Evolutionary conservation across 2,888 invertebrate species (phyloP).

Genomic region (Oxyteleia sp.): DNA sequence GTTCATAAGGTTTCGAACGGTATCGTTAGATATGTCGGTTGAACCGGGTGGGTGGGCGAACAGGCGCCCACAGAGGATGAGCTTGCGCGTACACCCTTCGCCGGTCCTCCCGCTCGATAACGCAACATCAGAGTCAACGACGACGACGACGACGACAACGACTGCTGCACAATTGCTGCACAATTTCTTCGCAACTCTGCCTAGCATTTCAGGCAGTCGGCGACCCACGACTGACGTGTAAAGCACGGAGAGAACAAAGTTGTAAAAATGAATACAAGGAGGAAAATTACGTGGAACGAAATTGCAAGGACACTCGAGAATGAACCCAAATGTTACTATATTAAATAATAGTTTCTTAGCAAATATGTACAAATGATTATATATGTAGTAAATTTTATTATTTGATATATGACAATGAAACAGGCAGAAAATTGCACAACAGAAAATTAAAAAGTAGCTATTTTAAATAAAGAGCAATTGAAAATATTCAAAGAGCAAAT

Average conservation of each 20-base stretch:
- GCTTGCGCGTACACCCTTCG: constrained; percentile 46
- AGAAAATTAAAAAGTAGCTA: too few species aligned
- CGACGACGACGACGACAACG: constrained; percentile 39
- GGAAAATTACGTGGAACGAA: too few species aligned
- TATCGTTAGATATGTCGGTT: constrained; percentile 41
- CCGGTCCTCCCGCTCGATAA: constrained; percentile 54
- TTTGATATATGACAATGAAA: too few species aligned
- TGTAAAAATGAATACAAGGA: too few species aligned
- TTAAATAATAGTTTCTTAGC: too few species aligned
- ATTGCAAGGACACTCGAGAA: too few species aligned
- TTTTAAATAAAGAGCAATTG: too few species aligned
- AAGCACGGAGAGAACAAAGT: not conserved
- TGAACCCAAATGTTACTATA: too few species aligned
- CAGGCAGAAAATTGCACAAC: too few species aligned
- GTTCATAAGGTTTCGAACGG: constrained; percentile 31
- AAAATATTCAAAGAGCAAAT: too few species aligned
- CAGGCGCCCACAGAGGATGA: constrained; percentile 45
- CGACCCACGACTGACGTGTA: constrained; percentile 13
- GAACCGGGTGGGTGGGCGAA: constrained; percentile 30
- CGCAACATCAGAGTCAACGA: constrained; percentile 40
- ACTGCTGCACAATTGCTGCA: constrained; percentile 51
- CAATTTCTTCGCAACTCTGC: constrained; percentile 38
- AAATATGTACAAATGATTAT: too few species aligned
- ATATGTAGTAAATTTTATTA: too few species aligned
- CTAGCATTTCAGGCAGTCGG: constrained; percentile 13